Evolutionary conservation across 2,113 vertebrate genomes (phyloP).

Genomic region (Chauna torquata): DNA sequence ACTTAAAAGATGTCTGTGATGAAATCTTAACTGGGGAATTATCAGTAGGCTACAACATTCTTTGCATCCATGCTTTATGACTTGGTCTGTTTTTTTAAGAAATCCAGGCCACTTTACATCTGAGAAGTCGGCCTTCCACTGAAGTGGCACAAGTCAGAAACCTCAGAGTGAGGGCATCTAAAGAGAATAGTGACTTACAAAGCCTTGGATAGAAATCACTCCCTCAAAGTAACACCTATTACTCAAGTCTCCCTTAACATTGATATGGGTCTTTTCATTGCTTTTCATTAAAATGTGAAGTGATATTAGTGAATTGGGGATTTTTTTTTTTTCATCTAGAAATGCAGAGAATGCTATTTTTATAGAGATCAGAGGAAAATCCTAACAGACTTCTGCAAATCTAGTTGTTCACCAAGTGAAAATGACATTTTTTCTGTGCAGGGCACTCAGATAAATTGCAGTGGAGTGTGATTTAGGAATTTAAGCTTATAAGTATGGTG

Average conservation of each 20-base stretch:
- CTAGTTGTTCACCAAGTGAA: not conserved
- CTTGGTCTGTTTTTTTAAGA: not conserved
- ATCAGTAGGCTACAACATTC: not conserved
- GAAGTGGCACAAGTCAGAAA: not conserved
- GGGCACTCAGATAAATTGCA: not conserved
- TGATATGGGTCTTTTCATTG: not conserved
- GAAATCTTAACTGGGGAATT: not conserved
- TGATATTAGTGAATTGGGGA: not conserved
- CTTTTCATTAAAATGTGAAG: not conserved
- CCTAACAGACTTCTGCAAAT: not conserved
- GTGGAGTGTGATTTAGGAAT: not conserved
- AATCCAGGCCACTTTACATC: not conserved
- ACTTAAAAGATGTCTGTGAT: not conserved
- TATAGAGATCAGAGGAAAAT: not conserved
- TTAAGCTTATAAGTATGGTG: not conserved
- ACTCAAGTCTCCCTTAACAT: not conserved
- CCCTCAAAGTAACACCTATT: not conserved
- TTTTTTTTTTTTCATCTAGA: not conserved
- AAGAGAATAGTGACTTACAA: not conserved
- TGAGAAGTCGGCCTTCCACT: not conserved
- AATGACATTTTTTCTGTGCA: not conserved
- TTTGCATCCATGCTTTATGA: not conserved
- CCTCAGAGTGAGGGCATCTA: not conserved
- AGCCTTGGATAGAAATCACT: not conserved
- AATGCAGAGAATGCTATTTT: not conserved